Base-by-base conservation (phyloP, 2,888 invertebrate genomes). In the Epinotia bilunana region DNA sequence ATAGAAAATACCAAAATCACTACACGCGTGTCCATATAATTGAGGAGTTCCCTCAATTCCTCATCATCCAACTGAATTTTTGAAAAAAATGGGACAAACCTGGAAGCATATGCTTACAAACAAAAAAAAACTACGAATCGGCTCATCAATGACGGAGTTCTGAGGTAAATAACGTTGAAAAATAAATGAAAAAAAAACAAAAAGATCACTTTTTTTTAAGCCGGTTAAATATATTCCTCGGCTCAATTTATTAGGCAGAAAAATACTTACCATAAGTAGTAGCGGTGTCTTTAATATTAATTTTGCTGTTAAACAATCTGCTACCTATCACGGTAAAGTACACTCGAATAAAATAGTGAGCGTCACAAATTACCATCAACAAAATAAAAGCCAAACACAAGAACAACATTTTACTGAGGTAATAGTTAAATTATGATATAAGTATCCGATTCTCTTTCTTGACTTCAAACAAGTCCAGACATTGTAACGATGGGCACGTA, bases 261-360 rank as follows among this genome's bases (percentile, higher is more conserved):
- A 72, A 5, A 1, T 43, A 91, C 95, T 92, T 87, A 97, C 97
- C 97, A 82, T 95, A 96, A 62, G 97, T 94, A 13, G 95, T 94
- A n/a, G 95, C 96, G 80, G 95, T 94, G 83, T 97, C 96, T 79
- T 96, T 91, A 80, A 97, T 95, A 83, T 95, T 95, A 76, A 95
- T 94, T 82, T 92, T 95, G 76, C 95, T 95, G 89, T 96, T 95
- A 84, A 95, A 95, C 77, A 96, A 94, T 77, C 95, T 94, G 43
- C 96, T 96, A 78, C 95, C 91, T 78, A 96, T 81, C 64, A 97
- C 95, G 79, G 96, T 96, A 80, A 97, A 90, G 80, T 95, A 92
- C 86, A 96, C 95, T 82, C 97, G 95, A 78, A 96, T 85, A 84
- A 97, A 96, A 87, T 97, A 97, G 87, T 97, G 96, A 61, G 97